Conservation (phyloP, 1,140 invertebrate species). For the Hestina assimilis region DNA sequence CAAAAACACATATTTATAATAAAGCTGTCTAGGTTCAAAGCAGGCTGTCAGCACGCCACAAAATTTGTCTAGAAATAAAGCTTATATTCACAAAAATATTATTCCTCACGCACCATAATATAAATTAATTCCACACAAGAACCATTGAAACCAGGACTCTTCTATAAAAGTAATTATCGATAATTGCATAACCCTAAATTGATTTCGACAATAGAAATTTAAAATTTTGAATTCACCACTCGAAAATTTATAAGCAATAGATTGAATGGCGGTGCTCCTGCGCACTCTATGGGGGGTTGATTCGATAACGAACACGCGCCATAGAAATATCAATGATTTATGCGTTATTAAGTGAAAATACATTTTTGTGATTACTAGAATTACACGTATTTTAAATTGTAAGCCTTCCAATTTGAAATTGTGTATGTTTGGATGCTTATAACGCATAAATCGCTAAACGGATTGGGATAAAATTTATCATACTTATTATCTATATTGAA, state of each 20-base stretch:
- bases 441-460: no score
- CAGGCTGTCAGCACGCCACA: no score
- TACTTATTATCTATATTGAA: no score
- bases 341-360: background rate
- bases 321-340: background rate
- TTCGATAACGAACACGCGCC: conserved; percentile 28
- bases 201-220: conserved; percentile 42
- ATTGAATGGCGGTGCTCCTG: conserved; percentile 48
- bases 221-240: conserved; percentile 53
- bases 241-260: conserved; percentile 49
- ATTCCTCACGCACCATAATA: background rate
- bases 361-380: no score
- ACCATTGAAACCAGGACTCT: background rate
- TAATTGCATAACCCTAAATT: conserved; percentile 34
- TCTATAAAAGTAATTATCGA: conserved; percentile 25
- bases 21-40: no score
- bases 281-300: conserved; percentile 41
- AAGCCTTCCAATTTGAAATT: no score
- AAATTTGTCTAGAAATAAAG: no score
- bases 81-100: no score
- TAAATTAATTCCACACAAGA: background rate
- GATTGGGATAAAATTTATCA: no score
- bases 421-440: no score
- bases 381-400: no score
- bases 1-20: no score